phyloP scores from a whole-genome alignment of 2,888 invertebrate species.

The Aporophyla nigra region DNA sequence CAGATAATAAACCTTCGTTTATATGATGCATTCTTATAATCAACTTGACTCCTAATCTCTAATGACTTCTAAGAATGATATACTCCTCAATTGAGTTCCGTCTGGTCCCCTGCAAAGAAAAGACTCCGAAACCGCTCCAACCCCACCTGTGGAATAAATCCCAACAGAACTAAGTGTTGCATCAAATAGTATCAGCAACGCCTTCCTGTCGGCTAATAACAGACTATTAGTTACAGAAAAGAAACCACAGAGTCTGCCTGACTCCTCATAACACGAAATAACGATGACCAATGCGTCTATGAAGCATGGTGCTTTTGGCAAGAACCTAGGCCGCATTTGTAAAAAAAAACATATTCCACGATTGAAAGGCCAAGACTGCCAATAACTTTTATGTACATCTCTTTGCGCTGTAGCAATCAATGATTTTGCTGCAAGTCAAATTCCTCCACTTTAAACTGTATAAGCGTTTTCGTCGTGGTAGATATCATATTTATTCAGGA shows the following conservation, averaged over 20 bases:
- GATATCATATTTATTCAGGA: not conserved
- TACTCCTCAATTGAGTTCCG: not conserved
- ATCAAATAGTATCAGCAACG: not conserved
- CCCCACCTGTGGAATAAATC: not conserved
- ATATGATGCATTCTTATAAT: not conserved
- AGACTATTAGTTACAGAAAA: not conserved
- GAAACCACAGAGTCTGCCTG: not conserved
- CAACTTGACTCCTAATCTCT: not conserved
- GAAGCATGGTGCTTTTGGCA: not conserved
- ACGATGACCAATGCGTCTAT: not conserved
- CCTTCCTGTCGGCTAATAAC: not conserved
- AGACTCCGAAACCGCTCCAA: too few species aligned
- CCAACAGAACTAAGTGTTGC: not conserved
- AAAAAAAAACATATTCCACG: too few species aligned
- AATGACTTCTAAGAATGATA: conserved; percentile 1
- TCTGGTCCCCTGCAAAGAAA: not conserved
- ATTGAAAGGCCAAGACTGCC: too few species aligned
- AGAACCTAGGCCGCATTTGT: not conserved
- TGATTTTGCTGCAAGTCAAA: not conserved
- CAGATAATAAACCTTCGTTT: conserved; percentile 1
- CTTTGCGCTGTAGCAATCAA: not conserved
- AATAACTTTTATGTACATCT: too few species aligned
- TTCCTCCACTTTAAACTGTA: not conserved
- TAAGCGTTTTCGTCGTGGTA: not conserved
- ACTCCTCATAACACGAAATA: not conserved